These are phyloP conservation scores for Thalpophila matura DNA, from an alignment of 2,888 invertebrate genomes.

Conservation along the genomic window DNA sequence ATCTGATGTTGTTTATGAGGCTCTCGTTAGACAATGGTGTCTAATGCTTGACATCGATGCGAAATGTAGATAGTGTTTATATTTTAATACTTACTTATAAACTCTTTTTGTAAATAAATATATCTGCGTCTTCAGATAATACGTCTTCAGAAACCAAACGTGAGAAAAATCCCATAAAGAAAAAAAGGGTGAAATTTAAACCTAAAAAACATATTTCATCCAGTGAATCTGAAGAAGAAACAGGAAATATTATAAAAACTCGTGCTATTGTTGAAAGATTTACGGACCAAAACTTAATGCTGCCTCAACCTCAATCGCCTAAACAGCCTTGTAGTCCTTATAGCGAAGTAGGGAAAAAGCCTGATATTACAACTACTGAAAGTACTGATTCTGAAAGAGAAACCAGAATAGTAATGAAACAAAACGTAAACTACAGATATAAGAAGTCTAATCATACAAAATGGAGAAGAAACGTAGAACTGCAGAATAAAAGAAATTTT, in stretches of 20 bases:
- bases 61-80: too few relatives aligned
- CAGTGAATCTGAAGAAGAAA: slow-evolving; percentile 23
- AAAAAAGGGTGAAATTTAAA: too few relatives aligned
- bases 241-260: slow-evolving; percentile 15
- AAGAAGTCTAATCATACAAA: slow-evolving; percentile 14
- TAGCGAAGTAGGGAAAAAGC: too few relatives aligned
- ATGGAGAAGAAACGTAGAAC: slow-evolving; percentile 27
- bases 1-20: too few relatives aligned
- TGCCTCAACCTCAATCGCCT: slow-evolving; percentile 4
- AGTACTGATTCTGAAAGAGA: slow-evolving; percentile 18
- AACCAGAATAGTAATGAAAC: slow-evolving; percentile 7
- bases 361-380: slow-evolving; percentile 7
- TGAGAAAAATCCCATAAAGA: too few relatives aligned
- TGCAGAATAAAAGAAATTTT: slow-evolving; percentile 28
- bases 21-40: too few relatives aligned
- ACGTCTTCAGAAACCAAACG: too few relatives aligned
- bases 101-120: too few relatives aligned
- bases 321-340: slow-evolving; percentile 6
- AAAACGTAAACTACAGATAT: slow-evolving; percentile 22
- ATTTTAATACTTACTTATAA: too few relatives aligned
- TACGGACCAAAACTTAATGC: slow-evolving; percentile 11
- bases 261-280: slow-evolving; percentile 10
- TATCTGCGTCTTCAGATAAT: too few relatives aligned
- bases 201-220: too few relatives aligned
- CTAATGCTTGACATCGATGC: too few relatives aligned